phyloP scores from a whole-genome alignment of 2,113 vertebrate species.

The Gavialis gangeticus region DNA sequence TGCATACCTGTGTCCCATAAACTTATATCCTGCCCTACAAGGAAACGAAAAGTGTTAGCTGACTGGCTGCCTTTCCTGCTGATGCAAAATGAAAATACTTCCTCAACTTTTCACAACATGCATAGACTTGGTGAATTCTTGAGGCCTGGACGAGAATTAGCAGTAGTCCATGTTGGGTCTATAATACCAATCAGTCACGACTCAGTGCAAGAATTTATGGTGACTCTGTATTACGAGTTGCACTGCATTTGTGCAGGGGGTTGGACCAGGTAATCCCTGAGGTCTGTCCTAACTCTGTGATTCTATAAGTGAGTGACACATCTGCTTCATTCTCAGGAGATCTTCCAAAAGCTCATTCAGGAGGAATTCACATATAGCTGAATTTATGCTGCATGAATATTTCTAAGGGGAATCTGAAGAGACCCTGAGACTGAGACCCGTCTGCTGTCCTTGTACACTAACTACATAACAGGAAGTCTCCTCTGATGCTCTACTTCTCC shows the following conservation, averaged over 20 bases:
- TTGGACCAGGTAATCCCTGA: no score
- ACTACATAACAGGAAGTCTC: not conserved
- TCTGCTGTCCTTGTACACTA: not conserved
- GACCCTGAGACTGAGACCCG: not conserved
- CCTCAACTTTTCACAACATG: not conserved
- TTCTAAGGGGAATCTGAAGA: not conserved
- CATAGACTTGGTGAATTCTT: not conserved
- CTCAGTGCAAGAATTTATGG: not conserved
- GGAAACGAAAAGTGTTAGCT: not conserved
- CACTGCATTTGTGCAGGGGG: no score
- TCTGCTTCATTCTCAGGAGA: not conserved
- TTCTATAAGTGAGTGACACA: not conserved
- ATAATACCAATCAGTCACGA: not conserved
- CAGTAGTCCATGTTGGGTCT: not conserved
- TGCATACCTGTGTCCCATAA: not conserved
- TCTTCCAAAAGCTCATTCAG: not conserved
- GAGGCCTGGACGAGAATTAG: not conserved
- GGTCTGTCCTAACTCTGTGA: no score
- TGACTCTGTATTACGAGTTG: not conserved
- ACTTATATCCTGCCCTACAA: not conserved
- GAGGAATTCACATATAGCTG: not conserved
- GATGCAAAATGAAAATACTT: not conserved
- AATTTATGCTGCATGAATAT: not conserved
- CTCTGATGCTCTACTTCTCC: not conserved
- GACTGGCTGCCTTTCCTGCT: not conserved